Conservation (phyloP, 2,797 vertebrate species). For the Pseudochirops cupreus region DNA sequence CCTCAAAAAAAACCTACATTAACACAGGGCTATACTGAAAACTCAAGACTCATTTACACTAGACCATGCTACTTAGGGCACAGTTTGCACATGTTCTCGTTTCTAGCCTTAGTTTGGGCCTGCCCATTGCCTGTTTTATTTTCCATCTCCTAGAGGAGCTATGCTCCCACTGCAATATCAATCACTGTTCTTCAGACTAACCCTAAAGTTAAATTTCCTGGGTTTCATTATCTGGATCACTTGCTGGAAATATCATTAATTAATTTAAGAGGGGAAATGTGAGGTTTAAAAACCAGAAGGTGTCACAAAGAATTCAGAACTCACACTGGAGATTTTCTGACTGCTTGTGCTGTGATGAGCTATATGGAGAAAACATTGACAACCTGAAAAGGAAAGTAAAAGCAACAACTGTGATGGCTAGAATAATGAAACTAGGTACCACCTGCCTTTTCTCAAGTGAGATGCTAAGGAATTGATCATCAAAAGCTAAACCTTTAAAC, state of each 20-base stretch:
- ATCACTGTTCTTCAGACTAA: not conserved
- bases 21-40: not conserved
- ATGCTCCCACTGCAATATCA: not conserved
- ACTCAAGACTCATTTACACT: not conserved
- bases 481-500: slow-evolving; percentile 56
- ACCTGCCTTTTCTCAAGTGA: slow-evolving; percentile 38
- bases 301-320: slow-evolving; percentile 21
- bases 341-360: slow-evolving; percentile 16
- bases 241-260: not conserved
- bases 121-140: not conserved
- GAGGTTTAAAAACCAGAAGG: slow-evolving; percentile 27
- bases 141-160: not conserved
- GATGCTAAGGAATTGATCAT: slow-evolving; percentile 46
- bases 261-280: not conserved
- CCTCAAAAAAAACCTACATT: not conserved
- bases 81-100: not conserved
- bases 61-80: not conserved
- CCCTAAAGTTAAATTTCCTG: not conserved
- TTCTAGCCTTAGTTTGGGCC: not conserved
- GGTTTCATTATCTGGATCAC: not conserved
- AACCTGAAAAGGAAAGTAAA: slow-evolving; percentile 45
- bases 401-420: not conserved
- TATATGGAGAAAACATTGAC: slow-evolving; percentile 46
- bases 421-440: slow-evolving; percentile 33
- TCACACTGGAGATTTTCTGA: slow-evolving; percentile 40